A percentile compares a stretch with the other conserved stretches of the same genome.
Evolutionary conservation across 2,113 vertebrate genomes (phyloP).

Genomic region (Pseudorectes ferrugineus): DNA sequence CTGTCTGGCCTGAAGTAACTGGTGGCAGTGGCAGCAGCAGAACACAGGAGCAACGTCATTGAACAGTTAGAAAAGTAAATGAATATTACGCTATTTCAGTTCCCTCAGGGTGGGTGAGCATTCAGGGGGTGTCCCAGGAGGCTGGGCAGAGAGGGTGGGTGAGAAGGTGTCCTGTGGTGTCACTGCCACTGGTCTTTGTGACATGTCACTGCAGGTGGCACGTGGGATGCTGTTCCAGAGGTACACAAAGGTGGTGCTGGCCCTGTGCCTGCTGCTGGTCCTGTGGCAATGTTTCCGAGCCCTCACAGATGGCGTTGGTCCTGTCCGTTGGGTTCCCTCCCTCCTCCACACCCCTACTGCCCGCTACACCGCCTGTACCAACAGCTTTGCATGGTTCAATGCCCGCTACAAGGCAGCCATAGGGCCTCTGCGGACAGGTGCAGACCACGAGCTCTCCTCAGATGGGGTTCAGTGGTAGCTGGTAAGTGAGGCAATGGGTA

Average conservation of each 20-base stretch:
- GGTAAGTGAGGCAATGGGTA: slow-evolving; percentile 55
- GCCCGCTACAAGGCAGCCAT: slow-evolving; percentile 51
- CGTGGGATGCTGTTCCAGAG: neutral
- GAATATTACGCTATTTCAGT: neutral
- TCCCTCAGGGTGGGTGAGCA: neutral
- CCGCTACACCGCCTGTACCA: slow-evolving; percentile 17
- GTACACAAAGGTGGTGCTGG: neutral
- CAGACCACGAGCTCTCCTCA: slow-evolving; percentile 34
- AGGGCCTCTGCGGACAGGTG: slow-evolving; percentile 49
- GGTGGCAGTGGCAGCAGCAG: neutral
- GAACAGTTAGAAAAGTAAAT: neutral
- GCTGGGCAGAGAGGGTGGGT: neutral
- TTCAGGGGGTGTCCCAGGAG: neutral
- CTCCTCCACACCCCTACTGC: neutral
- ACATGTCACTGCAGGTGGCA: neutral
- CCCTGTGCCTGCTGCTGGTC: neutral
- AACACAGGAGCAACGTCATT: neutral
- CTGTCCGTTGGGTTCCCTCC: neutral
- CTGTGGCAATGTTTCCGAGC: slow-evolving; percentile 13
- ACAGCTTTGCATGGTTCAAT: slow-evolving; percentile 68
- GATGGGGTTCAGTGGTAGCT: slow-evolving; percentile 76
- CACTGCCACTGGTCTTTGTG: neutral
- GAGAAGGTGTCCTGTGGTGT: neutral
- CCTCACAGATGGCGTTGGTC: neutral
- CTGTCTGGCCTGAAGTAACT: neutral